These are phyloP conservation scores for Synanthedon vespiformis DNA, from an alignment of 2,888 invertebrate species.

Conservation along the genomic window DNA sequence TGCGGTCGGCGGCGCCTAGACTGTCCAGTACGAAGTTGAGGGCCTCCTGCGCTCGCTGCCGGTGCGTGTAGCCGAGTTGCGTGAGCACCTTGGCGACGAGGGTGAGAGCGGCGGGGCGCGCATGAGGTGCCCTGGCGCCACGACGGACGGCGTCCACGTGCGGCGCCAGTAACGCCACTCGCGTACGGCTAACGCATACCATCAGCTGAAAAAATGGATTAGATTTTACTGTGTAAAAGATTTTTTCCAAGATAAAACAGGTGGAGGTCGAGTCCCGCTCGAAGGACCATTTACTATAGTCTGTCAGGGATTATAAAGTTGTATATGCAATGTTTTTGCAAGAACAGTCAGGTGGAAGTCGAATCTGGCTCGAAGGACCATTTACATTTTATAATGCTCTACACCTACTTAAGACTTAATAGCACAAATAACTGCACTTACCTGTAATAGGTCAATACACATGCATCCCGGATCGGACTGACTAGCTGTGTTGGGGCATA, in stretches of 20 bases:
- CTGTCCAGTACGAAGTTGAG: slow-evolving; percentile 84
- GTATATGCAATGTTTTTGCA: too few relatives aligned
- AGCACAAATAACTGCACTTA: slow-evolving; percentile 7
- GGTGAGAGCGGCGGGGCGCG: slow-evolving; percentile 73
- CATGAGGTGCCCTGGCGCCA: slow-evolving; percentile 67
- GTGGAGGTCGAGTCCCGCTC: too few relatives aligned
- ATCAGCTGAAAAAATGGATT: slow-evolving; percentile 64
- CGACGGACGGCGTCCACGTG: slow-evolving; percentile 77
- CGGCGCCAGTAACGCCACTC: slow-evolving; percentile 77
- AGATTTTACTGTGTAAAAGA: too few relatives aligned
- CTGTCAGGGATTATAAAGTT: too few relatives aligned
- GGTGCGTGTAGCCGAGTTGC: slow-evolving; percentile 73
- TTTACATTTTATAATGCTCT: too few relatives aligned
- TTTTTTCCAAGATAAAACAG: too few relatives aligned
- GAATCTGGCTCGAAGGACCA: too few relatives aligned
- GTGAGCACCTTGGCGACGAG: slow-evolving; percentile 79
- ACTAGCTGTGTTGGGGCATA: slow-evolving; percentile 57
- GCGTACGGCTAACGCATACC: slow-evolving; percentile 78
- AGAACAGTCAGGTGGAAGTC: too few relatives aligned
- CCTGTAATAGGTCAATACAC: slow-evolving; percentile 60
- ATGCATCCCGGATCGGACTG: slow-evolving; percentile 54
- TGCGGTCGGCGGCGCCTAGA: slow-evolving; percentile 77
- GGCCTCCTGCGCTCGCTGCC: slow-evolving; percentile 86
- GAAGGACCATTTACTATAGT: too few relatives aligned
- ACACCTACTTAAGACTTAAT: neutral